Conservation (phyloP, 1,140 invertebrate species). For the Philaenus spumarius region DNA sequence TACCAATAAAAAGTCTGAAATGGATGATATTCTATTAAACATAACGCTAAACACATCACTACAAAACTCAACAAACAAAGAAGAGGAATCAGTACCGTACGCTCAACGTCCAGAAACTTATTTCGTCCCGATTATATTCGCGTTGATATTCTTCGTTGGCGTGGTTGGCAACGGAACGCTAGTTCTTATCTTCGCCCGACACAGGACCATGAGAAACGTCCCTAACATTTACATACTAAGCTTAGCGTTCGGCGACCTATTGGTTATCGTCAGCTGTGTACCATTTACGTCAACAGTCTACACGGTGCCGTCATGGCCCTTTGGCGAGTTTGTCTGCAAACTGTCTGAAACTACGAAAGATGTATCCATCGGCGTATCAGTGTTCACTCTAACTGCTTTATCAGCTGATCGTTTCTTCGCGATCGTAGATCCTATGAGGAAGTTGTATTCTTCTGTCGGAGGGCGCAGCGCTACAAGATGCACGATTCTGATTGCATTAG, state of each 20-base stretch:
- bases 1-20: too few species aligned
- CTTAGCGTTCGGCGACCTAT: constrained; percentile 70
- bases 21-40: too few species aligned
- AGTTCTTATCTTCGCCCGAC: constrained; percentile 73
- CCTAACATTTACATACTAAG: constrained; percentile 86
- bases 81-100: constrained; percentile 49
- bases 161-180: constrained; percentile 82
- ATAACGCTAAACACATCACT: too few species aligned
- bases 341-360: constrained; percentile 74
- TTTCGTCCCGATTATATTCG: constrained; percentile 77
- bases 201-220: constrained; percentile 77
- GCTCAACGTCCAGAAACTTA: constrained; percentile 71
- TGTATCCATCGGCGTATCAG: constrained; percentile 76
- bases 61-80: too few species aligned
- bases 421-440: constrained; percentile 73
- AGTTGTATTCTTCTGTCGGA: constrained; percentile 41
- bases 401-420: constrained; percentile 79
- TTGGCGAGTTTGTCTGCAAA: constrained; percentile 66
- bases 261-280: constrained; percentile 69
- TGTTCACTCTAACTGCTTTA: constrained; percentile 77
- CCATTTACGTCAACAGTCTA: constrained; percentile 75
- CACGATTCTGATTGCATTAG: constrained; percentile 58
- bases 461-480: constrained; percentile 60
- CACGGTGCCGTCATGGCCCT: constrained; percentile 72
- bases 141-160: constrained; percentile 80